Percentiles rank a stretch among this genome's conserved stretches.
Evolutionary conservation across 2,797 vertebrate species (phyloP).

Genomic region (Schizothorax lantsangensis): DNA sequence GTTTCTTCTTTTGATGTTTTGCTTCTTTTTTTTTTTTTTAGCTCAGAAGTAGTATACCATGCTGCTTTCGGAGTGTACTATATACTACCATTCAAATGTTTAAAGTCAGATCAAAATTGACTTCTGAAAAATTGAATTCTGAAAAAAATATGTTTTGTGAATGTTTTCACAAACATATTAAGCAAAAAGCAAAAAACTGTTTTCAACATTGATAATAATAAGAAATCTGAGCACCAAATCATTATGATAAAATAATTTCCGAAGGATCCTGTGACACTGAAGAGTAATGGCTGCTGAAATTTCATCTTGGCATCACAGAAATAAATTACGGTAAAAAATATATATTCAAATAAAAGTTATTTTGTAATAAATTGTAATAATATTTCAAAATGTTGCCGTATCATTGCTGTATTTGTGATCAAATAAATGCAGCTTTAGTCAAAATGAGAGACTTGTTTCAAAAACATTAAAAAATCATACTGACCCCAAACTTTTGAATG

Average conservation of each 20-base stretch:
- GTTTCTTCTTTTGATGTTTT: neutral
- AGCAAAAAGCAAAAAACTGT: neutral
- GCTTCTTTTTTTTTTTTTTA: neutral
- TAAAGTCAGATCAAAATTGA: neutral
- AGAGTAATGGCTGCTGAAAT: neutral
- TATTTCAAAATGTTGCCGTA: neutral
- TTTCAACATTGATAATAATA: neutral
- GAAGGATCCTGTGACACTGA: neutral
- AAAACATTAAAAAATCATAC: neutral
- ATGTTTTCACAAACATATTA: neutral
- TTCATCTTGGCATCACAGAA: neutral
- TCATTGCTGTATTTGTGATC: neutral
- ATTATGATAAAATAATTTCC: neutral
- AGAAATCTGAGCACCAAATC: neutral
- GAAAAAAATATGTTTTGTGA: neutral
- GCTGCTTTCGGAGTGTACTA: neutral
- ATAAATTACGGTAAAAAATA: neutral
- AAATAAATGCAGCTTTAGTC: neutral
- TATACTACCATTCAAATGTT: neutral
- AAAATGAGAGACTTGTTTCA: neutral
- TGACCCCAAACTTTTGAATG: neutral
- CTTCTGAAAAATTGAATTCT: neutral
- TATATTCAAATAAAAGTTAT: neutral
- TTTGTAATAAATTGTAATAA: neutral
- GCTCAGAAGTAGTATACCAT: neutral